Percentiles rank a stretch among this genome's conserved stretches.
These are phyloP conservation scores for Drosophila persimilis DNA, from an alignment of 1,140 invertebrate genomes.

Conservation along the genomic window DNA sequence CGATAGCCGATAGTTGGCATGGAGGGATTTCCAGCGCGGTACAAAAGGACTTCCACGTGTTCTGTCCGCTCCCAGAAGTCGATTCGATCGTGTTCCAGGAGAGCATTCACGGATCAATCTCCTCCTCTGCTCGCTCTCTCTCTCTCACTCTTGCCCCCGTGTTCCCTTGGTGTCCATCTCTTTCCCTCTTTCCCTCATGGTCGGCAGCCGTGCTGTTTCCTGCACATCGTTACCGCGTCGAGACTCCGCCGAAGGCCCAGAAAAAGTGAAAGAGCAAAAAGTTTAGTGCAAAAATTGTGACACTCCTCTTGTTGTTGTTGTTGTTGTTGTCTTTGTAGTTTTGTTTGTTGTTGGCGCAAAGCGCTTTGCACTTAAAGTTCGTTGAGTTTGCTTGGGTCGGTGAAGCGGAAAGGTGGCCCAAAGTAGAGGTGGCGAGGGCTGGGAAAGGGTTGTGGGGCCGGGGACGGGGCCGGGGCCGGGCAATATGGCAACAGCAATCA, in stretches of 20 bases:
- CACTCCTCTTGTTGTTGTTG: slow-evolving; percentile 4
- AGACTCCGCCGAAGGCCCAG: slow-evolving; percentile 21
- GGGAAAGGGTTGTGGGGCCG: slow-evolving; percentile 1
- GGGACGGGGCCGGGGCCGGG: not conserved
- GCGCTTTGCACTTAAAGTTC: slow-evolving; percentile 74
- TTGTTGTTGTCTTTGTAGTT: not conserved
- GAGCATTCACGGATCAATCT: too few species aligned
- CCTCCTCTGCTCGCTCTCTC: not conserved
- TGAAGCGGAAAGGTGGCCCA: slow-evolving; percentile 65
- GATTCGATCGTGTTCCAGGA: too few species aligned
- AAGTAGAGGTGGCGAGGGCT: slow-evolving; percentile 16
- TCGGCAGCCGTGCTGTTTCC: too few species aligned
- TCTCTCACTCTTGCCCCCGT: too few species aligned
- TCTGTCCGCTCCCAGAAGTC: too few species aligned
- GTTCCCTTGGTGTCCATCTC: not conserved
- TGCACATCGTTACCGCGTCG: slow-evolving; percentile 45
- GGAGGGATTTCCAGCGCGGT: too few species aligned
- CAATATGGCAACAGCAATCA: slow-evolving; percentile 55
- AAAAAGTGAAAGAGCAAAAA: slow-evolving; percentile 72
- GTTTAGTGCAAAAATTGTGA: slow-evolving; percentile 63
- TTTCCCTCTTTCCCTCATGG: slow-evolving; percentile 28
- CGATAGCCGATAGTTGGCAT: too few species aligned
- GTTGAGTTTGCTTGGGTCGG: slow-evolving; percentile 50
- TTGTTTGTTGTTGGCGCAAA: slow-evolving; percentile 41
- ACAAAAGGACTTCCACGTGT: too few species aligned